These are phyloP conservation scores for Aspiorhynchus laticeps DNA, from an alignment of 2,113 vertebrate species.

Conservation along the genomic window DNA sequence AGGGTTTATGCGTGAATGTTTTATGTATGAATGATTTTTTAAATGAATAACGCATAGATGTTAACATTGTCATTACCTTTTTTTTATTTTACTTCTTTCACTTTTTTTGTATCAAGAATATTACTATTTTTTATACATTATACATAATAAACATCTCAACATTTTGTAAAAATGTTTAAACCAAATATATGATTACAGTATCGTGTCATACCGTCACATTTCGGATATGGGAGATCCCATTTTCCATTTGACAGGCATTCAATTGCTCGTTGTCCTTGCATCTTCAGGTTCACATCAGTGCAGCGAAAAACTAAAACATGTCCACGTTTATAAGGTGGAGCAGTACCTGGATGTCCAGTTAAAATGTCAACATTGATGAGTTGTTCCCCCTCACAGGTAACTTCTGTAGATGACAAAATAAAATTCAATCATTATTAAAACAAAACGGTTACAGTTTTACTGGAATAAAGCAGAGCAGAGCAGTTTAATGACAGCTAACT, in stretches of 20 bases:
- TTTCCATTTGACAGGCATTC: conserved; percentile 72
- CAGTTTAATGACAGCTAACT: background rate
- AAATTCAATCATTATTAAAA: background rate
- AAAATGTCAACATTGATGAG: conserved; percentile 26
- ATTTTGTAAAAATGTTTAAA: too few relatives aligned
- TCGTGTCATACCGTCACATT: conserved; percentile 75
- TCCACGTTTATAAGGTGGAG: conserved; percentile 63
- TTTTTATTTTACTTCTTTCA: too few relatives aligned
- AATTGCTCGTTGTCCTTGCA: conserved; percentile 66
- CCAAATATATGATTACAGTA: background rate
- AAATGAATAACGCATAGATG: too few relatives aligned
- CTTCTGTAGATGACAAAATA: background rate
- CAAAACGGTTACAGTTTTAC: background rate
- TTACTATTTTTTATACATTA: too few relatives aligned
- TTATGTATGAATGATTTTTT: too few relatives aligned
- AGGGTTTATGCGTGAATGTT: too few relatives aligned
- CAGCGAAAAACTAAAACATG: conserved; percentile 76
- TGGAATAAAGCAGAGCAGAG: background rate
- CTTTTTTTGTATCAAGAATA: too few relatives aligned
- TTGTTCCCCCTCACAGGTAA: background rate
- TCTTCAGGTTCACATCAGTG: conserved; percentile 49
- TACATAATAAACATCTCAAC: too few relatives aligned
- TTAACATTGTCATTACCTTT: too few relatives aligned
- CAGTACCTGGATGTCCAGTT: background rate
- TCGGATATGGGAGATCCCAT: conserved; percentile 74